Evolutionary conservation across 2,888 invertebrate species (phyloP), one percentile per base, ranked within the genome.

Genomic region (Heliothis peltigera): DNA sequence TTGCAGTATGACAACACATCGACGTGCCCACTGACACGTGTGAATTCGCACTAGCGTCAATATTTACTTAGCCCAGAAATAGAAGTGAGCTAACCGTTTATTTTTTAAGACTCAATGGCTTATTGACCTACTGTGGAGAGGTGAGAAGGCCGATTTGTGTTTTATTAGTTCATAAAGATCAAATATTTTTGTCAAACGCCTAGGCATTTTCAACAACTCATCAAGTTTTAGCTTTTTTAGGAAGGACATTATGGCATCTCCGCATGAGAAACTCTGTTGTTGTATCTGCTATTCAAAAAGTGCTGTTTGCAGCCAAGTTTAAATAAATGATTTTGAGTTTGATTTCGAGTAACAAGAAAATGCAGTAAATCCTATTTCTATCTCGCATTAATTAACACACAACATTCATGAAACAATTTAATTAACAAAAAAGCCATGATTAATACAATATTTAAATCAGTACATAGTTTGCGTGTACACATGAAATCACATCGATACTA

Each of bases 1-100:
- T 22, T 69, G 19, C 55, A 53, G 6, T 61, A 43, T 42, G 57
- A 60, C 69, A 66, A 32, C 55, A 39, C 48, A 65, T 64, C 25
- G 35, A 64, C 77, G 66, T 71, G 77, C 54, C 57, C 35, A 54
- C 54, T 46, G 7, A 32, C 62, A 62, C 65, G 63, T 66, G 66
- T 61, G 51, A 46, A 77, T 71, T 66, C 60, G 42, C 65, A 70
- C 42, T 51, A 57, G 64, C 35, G 52, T 57, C 63, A 79, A 79
- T 65, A 79, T 69, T 79, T 22, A 57, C 42, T 59, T 54, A 25
- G 51, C 32, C 51, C 64, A 57, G 47, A 64, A 66, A 77, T 79
- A 77, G 49, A 47, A 17, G 39, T 79, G 80, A 74, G 46, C 22
- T 58, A 55, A 69, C 51, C 22, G 35, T 60, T 69, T 62, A 44